Evolutionary conservation across 1,140 invertebrate genomes (phyloP), one percentile per base, ranked within the genome.

Genomic region (Microvelia longipes): DNA sequence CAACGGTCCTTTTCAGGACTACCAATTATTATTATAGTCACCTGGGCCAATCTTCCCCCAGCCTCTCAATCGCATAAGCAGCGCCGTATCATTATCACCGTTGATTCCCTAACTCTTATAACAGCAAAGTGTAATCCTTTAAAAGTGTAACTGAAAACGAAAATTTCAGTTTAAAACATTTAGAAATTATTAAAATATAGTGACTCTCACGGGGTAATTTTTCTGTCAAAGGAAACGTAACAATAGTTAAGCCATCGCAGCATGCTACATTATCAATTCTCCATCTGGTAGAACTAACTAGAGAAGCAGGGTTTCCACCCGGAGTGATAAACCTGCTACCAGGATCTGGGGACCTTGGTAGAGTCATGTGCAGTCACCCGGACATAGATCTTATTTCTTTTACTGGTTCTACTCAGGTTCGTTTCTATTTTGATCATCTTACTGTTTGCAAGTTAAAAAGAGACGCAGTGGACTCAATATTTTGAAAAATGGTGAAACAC

Each of bases 271-370:
- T 98, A 15, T 96, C 94, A 0, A 94, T 94, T 0, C 78, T 98
- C 0, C 98, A 98, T 77, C 94, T 97, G 77, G 94, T 93, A 1
- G 94, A 98, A 81, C 81, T 97, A 1, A 85, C 88, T 0, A 89
- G 87, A 0, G 82, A 83, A 71, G 95, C 95, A 28, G 95, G 95
- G 19, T 90, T 98, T 71, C 95, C 95, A 2, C 86, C 90, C 1
- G 95, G 95, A n/a, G 95, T 98, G 0, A 89, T 98, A 64, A 98
- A 97, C 79, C 89, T 98, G 19, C 77, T 97, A 0, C 87, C 93
- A 0, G 95, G 95, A 68, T 87, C 85, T 74, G 94, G 87, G 0
- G 83, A 86, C 0, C 85, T 88, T 63, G 94, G 95, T 0, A 88
- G 93, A 76, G 92, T 93, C 0, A 81, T 98, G 19, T 90, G 91